Conservation (phyloP, 2,888 invertebrate species). For the Cosmopolites sordidus region DNA sequence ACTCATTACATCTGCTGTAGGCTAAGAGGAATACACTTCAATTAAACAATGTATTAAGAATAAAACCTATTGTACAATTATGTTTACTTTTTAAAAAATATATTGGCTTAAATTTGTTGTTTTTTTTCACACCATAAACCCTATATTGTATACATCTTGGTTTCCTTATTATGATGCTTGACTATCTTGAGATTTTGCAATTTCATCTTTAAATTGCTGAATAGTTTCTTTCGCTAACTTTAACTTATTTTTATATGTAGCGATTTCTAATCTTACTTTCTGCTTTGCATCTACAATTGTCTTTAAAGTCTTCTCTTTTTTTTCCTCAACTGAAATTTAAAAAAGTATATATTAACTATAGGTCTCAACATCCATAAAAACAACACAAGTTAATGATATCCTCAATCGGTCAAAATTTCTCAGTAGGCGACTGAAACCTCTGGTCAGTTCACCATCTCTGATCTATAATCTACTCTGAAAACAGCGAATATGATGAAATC, state of each 20-base stretch:
- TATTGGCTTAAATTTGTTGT: too few relatives aligned
- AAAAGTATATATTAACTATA: not conserved
- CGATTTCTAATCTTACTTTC: conserved; percentile 77
- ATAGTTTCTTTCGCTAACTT: conserved; percentile 84
- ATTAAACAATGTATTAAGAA: not conserved
- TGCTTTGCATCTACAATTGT: conserved; percentile 73
- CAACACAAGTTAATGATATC: too few relatives aligned
- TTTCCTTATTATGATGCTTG: not conserved
- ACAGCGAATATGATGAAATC: too few relatives aligned
- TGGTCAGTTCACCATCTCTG: too few relatives aligned
- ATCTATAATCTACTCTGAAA: too few relatives aligned
- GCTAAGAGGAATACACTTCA: too few relatives aligned
- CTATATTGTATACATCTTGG: not conserved
- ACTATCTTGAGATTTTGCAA: conserved; percentile 50
- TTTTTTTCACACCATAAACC: too few relatives aligned
- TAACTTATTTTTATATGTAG: conserved; percentile 77
- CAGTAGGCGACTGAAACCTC: too few relatives aligned
- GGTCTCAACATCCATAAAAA: too few relatives aligned
- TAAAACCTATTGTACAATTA: conserved; percentile 2
- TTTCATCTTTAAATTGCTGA: conserved; percentile 74
- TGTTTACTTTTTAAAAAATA: too few relatives aligned
- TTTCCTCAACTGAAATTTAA: conserved; percentile 76
- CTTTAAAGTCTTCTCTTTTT: conserved; percentile 74
- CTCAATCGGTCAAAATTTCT: too few relatives aligned
- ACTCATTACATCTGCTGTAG: conserved; percentile 80